phyloP scores from a whole-genome alignment of 2,888 invertebrate species.

The Lithosia quadra region DNA sequence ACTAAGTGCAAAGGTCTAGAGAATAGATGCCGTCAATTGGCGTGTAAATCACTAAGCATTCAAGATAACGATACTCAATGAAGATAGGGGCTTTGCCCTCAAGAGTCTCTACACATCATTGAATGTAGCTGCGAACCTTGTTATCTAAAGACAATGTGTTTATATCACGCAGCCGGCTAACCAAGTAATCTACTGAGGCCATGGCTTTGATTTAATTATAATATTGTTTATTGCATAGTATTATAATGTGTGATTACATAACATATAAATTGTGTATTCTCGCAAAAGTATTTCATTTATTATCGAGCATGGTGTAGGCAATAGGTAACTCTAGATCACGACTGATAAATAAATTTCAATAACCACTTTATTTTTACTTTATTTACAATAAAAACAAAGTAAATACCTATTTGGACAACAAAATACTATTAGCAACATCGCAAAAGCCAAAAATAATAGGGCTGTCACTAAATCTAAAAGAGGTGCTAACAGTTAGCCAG shows the following conservation, averaged over 20 bases:
- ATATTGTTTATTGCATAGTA: neutral
- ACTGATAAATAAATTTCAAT: no score
- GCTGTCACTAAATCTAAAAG: no score
- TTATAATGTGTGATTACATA: no score
- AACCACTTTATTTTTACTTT: no score
- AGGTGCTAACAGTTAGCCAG: neutral
- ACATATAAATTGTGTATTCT: no score
- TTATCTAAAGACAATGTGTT: constrained; percentile 31
- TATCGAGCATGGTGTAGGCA: no score
- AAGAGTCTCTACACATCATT: constrained; percentile 42
- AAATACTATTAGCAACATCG: no score
- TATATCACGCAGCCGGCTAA: constrained; percentile 13
- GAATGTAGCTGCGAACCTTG: constrained; percentile 21
- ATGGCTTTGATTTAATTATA: neutral
- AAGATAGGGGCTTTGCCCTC: constrained; percentile 77
- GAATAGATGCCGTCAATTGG: constrained; percentile 68
- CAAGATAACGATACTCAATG: constrained; percentile 72
- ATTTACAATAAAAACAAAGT: neutral
- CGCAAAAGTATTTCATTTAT: no score
- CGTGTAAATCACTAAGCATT: constrained; percentile 71
- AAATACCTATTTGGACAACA: no score
- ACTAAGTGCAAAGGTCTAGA: constrained; percentile 50
- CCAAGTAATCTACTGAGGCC: neutral
- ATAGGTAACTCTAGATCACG: no score
- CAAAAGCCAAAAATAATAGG: neutral